Percentiles rank a stretch among this genome's conserved stretches.
Evolutionary conservation across 2,113 vertebrate genomes (phyloP).

Genomic region (Genyomyrus donnyi): DNA sequence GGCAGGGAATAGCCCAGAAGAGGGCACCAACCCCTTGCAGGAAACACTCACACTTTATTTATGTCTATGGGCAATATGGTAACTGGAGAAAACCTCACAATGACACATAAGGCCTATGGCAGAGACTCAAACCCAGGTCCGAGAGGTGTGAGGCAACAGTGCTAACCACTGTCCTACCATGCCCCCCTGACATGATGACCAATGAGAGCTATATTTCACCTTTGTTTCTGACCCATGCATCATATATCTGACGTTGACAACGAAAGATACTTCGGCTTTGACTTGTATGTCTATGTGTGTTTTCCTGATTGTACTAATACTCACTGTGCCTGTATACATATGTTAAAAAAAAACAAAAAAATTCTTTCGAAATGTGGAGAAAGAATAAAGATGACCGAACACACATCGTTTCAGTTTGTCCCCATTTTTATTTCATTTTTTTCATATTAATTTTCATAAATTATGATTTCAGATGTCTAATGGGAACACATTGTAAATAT

Average conservation of each 20-base stretch:
- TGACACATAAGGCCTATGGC: not conserved
- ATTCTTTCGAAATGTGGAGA: not conserved
- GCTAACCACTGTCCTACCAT: not conserved
- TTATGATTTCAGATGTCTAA: not conserved
- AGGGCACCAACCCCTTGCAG: no score
- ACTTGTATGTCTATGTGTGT: not conserved
- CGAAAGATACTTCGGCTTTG: not conserved
- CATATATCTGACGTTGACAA: not conserved
- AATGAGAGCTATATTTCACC: not conserved
- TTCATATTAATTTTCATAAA: not conserved
- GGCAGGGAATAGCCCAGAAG: not conserved
- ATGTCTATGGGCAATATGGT: not conserved
- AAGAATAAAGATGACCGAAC: not conserved
- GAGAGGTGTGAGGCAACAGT: not conserved
- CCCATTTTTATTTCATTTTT: not conserved
- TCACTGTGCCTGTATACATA: not conserved
- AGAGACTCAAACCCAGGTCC: not conserved
- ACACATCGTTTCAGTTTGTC: not conserved
- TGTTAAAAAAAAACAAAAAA: not conserved
- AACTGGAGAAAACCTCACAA: not conserved
- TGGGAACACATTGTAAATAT: not conserved
- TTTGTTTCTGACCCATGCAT: not conserved
- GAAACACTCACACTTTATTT: not conserved
- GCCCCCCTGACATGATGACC: not conserved
- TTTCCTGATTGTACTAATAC: not conserved